Percentiles rank a stretch among this genome's conserved stretches.
Conservation (phyloP, 2,113 vertebrate species). For the Pseudonaja textilis region DNA sequence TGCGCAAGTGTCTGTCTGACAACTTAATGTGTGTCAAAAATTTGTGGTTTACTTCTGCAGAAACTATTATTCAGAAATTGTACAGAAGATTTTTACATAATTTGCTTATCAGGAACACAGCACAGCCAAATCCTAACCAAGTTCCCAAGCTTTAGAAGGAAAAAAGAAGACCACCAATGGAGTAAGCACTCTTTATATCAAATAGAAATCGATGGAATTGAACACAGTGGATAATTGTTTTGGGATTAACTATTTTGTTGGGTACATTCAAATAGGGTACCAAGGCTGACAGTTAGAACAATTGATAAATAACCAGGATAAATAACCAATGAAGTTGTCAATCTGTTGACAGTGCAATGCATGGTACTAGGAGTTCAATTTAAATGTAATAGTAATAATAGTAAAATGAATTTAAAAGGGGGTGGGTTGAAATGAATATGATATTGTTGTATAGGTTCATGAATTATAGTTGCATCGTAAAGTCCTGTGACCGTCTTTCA, state of each 20-base stretch:
- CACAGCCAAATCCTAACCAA: constrained; percentile 64
- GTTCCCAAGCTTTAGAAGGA: constrained; percentile 41
- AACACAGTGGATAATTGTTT: constrained; percentile 62
- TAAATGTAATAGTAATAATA: constrained; percentile 77
- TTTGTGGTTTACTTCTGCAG: constrained; percentile 59
- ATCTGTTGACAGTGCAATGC: constrained; percentile 62
- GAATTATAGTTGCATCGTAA: constrained; percentile 73
- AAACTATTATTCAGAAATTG: constrained; percentile 72
- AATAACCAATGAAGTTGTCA: constrained; percentile 46
- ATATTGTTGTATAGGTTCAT: constrained; percentile 70
- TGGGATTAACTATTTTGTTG: constrained; percentile 49
- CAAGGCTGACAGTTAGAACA: not conserved
- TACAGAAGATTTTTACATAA: constrained; percentile 76
- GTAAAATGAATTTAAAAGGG: constrained; percentile 62
- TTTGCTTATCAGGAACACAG: constrained; percentile 65
- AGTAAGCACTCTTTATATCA: constrained; percentile 7
- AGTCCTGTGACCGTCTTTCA: constrained; percentile 72
- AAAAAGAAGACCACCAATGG: not conserved
- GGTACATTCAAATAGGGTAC: not conserved
- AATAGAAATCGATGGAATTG: constrained; percentile 34
- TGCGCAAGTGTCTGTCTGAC: constrained; percentile 50
- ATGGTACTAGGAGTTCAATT: constrained; percentile 70
- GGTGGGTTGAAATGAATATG: constrained; percentile 73
- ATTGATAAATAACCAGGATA: not conserved
- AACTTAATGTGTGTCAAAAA: constrained; percentile 63